A percentile compares a stretch with the other conserved stretches of the same genome.
Evolutionary conservation across 2,113 vertebrate genomes (phyloP).

Genomic region (Protomyctophum bolini): DNA sequence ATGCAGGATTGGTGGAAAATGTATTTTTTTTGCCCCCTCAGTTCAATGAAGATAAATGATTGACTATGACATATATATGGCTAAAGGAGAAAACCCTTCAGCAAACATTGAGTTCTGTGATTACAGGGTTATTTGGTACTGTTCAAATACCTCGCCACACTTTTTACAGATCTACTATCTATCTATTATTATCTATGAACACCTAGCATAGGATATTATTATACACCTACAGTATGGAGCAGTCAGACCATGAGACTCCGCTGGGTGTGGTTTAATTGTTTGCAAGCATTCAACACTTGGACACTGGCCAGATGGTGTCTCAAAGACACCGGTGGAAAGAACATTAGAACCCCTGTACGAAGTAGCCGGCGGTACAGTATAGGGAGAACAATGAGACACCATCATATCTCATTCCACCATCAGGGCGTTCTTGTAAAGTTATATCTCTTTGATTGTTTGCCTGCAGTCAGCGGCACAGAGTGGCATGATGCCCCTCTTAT

Average conservation of each 20-base stretch:
- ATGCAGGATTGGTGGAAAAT: too few species aligned
- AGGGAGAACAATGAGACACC: neutral
- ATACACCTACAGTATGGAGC: neutral
- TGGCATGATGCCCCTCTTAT: too few species aligned
- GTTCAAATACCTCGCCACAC: too few species aligned
- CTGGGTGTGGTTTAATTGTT: conserved; percentile 36
- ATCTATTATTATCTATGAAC: neutral
- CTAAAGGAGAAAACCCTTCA: neutral
- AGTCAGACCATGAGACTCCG: neutral
- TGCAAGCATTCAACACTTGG: neutral
- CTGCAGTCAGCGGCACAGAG: too few species aligned
- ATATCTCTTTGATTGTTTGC: neutral
- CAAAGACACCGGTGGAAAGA: conserved; percentile 2
- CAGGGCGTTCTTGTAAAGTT: neutral
- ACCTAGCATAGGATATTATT: conserved; percentile 8
- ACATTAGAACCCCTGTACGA: neutral
- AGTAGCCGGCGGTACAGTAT: neutral
- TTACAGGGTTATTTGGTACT: neutral
- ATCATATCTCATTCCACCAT: neutral
- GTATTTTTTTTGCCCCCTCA: too few species aligned
- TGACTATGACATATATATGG: too few species aligned
- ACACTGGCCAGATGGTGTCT: conserved; percentile 12
- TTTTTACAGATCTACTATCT: too few species aligned
- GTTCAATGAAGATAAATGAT: too few species aligned
- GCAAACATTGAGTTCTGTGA: neutral